Evolutionary conservation across 2,888 invertebrate genomes (phyloP).

Genomic region (Cremastinae sp.): DNA sequence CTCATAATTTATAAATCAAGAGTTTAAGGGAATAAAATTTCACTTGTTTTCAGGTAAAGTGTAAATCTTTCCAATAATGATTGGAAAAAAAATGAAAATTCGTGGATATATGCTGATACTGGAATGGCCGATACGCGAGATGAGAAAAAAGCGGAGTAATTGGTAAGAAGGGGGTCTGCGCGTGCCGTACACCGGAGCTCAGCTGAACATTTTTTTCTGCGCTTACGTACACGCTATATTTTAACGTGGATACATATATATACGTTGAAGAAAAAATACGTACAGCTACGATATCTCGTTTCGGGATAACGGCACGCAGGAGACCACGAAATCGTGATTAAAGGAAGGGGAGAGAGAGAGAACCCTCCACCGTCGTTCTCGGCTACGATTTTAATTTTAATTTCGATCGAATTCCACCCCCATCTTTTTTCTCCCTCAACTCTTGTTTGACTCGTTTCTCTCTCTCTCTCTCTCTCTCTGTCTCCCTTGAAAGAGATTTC

Average conservation of each 20-base stretch:
- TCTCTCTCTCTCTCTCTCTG: conserved; percentile 23
- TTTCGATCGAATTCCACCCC: conserved; percentile 71
- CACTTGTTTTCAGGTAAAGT: no score
- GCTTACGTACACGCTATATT: neutral
- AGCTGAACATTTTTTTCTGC: conserved; percentile 19
- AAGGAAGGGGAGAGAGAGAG: conserved; percentile 49
- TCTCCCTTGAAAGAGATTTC: conserved; percentile 2
- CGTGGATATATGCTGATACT: neutral
- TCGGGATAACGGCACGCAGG: conserved; percentile 71
- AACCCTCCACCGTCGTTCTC: conserved; percentile 57
- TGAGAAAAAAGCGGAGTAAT: conserved; percentile 40
- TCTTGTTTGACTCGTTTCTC: conserved; percentile 49
- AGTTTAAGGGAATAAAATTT: no score
- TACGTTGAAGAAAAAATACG: neutral
- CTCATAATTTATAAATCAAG: no score
- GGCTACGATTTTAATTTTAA: conserved; percentile 75
- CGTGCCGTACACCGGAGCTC: conserved; percentile 42
- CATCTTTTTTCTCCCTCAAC: conserved; percentile 48
- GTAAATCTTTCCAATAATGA: no score
- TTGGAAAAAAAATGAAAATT: no score
- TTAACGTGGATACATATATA: neutral
- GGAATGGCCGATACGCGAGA: neutral
- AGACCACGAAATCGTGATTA: conserved; percentile 68
- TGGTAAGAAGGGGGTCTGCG: conserved; percentile 37
- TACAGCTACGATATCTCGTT: conserved; percentile 59